A percentile compares a stretch with the other conserved stretches of the same genome.
Conservation (phyloP, 2,797 vertebrate species). For the Sparidentex hasta region DNA sequence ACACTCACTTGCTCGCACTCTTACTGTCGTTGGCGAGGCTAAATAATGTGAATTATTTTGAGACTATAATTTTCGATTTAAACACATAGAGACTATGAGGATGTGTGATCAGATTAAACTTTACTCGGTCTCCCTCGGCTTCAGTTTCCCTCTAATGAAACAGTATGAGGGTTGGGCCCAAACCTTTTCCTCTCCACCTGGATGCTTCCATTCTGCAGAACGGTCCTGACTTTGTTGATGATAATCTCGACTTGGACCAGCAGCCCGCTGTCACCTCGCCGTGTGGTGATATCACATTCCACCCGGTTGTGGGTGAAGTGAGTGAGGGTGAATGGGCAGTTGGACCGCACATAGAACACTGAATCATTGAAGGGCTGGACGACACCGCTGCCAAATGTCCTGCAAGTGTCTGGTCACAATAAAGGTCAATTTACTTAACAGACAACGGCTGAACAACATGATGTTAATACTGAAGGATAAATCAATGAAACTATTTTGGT, state of each 20-base stretch:
- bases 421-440: background rate
- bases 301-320: conserved; percentile 83
- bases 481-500: background rate
- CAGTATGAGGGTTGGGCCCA: background rate
- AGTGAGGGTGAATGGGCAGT: conserved; percentile 79
- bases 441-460: background rate
- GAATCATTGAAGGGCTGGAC: conserved; percentile 75
- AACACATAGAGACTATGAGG: background rate
- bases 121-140: too few relatives aligned
- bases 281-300: conserved; percentile 80
- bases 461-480: background rate
- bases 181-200: conserved; percentile 83
- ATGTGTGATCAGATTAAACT: background rate
- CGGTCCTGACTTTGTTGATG: conserved; percentile 83
- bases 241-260: conserved; percentile 78
- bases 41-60: background rate
- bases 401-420: conserved; percentile 78
- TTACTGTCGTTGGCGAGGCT: background rate
- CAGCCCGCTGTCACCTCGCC: conserved; percentile 64
- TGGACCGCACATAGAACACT: conserved; percentile 78
- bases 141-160: background rate
- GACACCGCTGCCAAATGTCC: conserved; percentile 83
- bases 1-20: background rate
- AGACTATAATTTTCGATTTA: background rate
- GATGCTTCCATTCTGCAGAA: conserved; percentile 71